A percentile compares a stretch with the other conserved stretches of the same genome.
Evolutionary conservation across 1,140 invertebrate genomes (phyloP).

Genomic region (Leptinotarsa defecta): DNA sequence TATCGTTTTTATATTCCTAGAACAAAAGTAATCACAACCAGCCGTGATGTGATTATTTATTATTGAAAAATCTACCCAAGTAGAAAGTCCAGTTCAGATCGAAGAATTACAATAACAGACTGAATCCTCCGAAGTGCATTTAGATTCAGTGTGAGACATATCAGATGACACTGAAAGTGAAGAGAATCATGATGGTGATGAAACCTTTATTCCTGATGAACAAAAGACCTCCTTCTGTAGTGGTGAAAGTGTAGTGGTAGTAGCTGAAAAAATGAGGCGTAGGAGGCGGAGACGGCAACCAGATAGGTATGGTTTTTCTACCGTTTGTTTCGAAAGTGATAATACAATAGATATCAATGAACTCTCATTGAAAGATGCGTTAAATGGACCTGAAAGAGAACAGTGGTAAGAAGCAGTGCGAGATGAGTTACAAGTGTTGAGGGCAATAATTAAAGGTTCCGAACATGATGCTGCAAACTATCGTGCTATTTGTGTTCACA

Average conservation of each 20-base stretch:
- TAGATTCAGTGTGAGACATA: background rate
- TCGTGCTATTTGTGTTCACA: no score
- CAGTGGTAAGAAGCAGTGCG: background rate
- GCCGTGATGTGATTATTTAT: background rate
- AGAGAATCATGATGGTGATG: background rate
- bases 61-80: background rate
- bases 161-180: background rate
- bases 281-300: background rate
- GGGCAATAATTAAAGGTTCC: background rate
- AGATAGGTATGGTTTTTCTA: background rate
- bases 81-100: background rate
- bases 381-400: background rate
- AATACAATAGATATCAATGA: background rate
- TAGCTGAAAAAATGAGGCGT: no score
- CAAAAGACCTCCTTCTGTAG: no score
- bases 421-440: background rate
- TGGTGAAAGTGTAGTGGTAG: no score
- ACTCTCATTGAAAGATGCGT: background rate
- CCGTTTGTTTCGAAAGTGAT: background rate
- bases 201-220: background rate
- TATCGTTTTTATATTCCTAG: conserved; percentile 48
- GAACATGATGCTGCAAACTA: no score
- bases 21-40: background rate
- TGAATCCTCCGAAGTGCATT: background rate
- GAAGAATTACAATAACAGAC: background rate